Base-by-base conservation (phyloP, 2,888 invertebrate species). In the Sphinx pinastri region DNA sequence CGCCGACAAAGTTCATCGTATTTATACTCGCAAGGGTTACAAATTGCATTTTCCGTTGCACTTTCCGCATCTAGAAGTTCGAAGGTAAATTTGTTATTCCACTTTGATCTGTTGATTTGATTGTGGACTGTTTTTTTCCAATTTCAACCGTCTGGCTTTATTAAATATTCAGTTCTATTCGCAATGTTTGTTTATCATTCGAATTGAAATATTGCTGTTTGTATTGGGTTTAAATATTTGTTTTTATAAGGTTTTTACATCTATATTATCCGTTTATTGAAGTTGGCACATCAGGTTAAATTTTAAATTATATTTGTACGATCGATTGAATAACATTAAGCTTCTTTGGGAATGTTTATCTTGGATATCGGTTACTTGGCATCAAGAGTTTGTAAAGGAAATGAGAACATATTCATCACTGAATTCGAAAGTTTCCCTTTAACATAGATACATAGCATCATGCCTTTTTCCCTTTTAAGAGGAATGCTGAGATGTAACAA, bases 81-180 rank as follows among this genome's bases (percentile, higher is more conserved):
- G 16, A 45, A 60, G 16, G 5, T 60, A 47, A 57, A 57, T 57
- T 57, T 19, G 25, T 59, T 68, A 16, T 59, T 31, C 58, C 60
- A 60, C 47, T 60, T 60, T 47, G 45, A 63, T 63, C 49, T 47
- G 49, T 19, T 47, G 16, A 63, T 63, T 63, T 16, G 63, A 63
- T 63, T 47, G 19, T 19, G 11, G 47, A 47, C 19, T 47, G 60
- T 47, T 63, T 49, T 13, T 47, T 60, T 47, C 19, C 19, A 13
- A 63, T 63, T 19, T 19, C 1, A 38, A n/a, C 45, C 63, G 19
- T 55, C 54, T 54, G 10, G 47, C 47, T 63, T 19, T 12, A 63
- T 63, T 63, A 49, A 63, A 63, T 63, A 63, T 63, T 63, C 47
- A 47, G 19, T 58, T 63, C 63, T 11, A 55, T 54, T 63, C 47